Evolutionary conservation across 2,888 invertebrate species (phyloP).

Genomic region (Melieria picta): DNA sequence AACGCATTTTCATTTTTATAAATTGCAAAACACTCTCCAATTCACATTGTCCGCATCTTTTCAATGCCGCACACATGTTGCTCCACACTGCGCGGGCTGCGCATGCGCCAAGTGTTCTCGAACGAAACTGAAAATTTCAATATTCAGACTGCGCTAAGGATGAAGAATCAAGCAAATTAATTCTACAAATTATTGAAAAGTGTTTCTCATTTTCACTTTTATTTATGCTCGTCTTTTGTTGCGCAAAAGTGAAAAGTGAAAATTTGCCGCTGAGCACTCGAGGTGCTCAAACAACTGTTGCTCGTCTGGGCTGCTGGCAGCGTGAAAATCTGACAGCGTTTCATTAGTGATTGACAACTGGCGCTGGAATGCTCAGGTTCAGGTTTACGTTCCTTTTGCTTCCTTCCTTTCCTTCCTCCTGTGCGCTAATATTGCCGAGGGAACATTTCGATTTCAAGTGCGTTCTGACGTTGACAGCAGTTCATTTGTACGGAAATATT

Average conservation of each 20-base stretch:
- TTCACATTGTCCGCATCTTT: constrained; percentile 18
- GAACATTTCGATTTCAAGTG: too few species aligned
- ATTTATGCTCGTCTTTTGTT: constrained; percentile 8
- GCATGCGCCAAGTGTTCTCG: constrained; percentile 23
- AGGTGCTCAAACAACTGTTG: constrained; percentile 29
- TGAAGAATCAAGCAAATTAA: constrained; percentile 31
- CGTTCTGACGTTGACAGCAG: too few species aligned
- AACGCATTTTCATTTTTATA: constrained; percentile 37
- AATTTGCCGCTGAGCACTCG: constrained; percentile 16
- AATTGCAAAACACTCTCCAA: constrained; percentile 38
- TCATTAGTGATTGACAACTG: constrained; percentile 35
- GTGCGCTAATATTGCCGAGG: too few species aligned
- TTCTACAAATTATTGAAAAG: constrained; percentile 28
- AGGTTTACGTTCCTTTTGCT: not conserved
- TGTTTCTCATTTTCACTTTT: constrained; percentile 32
- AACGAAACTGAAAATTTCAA: not conserved
- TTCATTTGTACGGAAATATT: too few species aligned
- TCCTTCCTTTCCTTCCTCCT: too few species aligned
- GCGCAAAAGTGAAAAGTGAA: constrained; percentile 18
- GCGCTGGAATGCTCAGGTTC: not conserved
- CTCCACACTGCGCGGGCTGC: constrained; percentile 2
- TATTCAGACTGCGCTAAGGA: constrained; percentile 8
- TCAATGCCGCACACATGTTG: constrained; percentile 9
- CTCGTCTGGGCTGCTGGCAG: not conserved
- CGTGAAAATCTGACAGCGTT: constrained; percentile 32